Conservation (phyloP, 2,797 vertebrate species). For the Numenius phaeopus region DNA sequence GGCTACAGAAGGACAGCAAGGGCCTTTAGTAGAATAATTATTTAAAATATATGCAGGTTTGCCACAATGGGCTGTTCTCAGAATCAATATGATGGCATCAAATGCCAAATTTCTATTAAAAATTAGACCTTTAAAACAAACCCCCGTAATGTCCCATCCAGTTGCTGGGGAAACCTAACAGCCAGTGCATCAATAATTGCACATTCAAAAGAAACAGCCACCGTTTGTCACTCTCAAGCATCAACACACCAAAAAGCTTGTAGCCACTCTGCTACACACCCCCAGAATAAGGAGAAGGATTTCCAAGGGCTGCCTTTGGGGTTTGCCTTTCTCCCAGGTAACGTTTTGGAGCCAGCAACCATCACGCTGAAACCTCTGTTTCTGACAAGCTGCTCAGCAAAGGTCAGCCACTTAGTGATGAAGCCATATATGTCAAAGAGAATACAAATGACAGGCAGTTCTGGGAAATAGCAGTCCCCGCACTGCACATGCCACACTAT, state of each 20-base stretch:
- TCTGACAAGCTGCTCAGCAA: not conserved
- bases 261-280: fast-evolving
- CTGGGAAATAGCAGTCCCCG: not conserved
- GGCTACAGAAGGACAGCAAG: not conserved
- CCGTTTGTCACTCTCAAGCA: not conserved
- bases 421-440: not conserved
- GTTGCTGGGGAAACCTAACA: not conserved
- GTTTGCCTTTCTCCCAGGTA: not conserved
- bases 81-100: not conserved
- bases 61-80: not conserved
- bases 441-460: not conserved
- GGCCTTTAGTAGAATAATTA: not conserved
- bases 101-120: not conserved
- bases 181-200: not conserved
- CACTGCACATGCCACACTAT: fast-evolving
- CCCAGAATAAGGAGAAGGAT: not conserved
- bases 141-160: not conserved
- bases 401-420: not conserved
- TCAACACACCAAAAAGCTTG: not conserved
- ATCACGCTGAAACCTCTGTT: not conserved
- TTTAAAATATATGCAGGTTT: not conserved
- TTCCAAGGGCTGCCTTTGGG: not conserved
- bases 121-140: not conserved
- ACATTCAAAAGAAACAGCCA: not conserved
- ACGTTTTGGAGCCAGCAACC: not conserved